These are phyloP conservation scores for Sogatella furcifera DNA, from an alignment of 1,140 invertebrate genomes.

Conservation along the genomic window DNA sequence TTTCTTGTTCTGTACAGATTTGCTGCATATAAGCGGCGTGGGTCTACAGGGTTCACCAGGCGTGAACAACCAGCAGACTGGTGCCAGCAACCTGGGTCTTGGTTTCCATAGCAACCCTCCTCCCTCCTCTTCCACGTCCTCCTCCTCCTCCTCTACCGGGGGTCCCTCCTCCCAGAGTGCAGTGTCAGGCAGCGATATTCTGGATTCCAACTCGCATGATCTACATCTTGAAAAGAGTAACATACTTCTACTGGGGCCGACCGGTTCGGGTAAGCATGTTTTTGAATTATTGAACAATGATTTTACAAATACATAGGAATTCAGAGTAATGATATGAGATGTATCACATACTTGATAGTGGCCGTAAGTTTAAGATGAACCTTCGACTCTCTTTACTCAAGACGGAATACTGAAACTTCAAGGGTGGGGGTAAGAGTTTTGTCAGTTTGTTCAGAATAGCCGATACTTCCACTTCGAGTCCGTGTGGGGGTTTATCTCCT, in stretches of 20 bases:
- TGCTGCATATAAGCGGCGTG: slow-evolving; percentile 73
- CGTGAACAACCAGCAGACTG: neutral
- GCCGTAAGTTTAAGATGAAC: too few relatives aligned
- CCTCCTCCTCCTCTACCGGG: too few relatives aligned
- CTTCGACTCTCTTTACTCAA: too few relatives aligned
- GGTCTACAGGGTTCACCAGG: slow-evolving; percentile 29
- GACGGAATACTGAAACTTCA: too few relatives aligned
- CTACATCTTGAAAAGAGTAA: slow-evolving; percentile 95
- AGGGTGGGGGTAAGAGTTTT: too few relatives aligned
- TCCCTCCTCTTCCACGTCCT: slow-evolving; percentile 8
- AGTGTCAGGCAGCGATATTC: slow-evolving; percentile 61
- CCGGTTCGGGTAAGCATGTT: slow-evolving; percentile 68
- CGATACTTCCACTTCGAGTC: too few relatives aligned
- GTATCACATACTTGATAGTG: too few relatives aligned
- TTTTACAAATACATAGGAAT: too few relatives aligned
- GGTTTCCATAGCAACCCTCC: slow-evolving; percentile 25
- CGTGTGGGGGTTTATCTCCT: too few relatives aligned
- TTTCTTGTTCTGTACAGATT: slow-evolving; percentile 41
- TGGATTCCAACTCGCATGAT: slow-evolving; percentile 76
- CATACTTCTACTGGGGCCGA: slow-evolving; percentile 92
- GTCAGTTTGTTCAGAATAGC: too few relatives aligned
- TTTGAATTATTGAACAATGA: too few relatives aligned
- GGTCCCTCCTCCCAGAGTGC: neutral
- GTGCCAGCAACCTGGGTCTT: slow-evolving; percentile 31
- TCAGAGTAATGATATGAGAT: too few relatives aligned